Conservation (phyloP, 2,113 vertebrate species). For the Gorilla gorilla region DNA sequence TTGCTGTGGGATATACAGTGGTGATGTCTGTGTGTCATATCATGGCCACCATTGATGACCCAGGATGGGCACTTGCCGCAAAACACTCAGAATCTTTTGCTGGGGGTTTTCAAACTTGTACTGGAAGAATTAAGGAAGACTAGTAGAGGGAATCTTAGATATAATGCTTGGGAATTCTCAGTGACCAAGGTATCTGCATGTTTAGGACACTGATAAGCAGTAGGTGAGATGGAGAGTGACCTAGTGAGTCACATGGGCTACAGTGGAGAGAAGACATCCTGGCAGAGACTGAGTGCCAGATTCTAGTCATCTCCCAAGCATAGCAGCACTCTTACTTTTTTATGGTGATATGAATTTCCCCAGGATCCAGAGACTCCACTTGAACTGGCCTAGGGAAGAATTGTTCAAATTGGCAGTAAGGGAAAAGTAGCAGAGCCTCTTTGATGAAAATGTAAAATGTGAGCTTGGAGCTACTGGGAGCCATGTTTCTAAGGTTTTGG, state of each 20-base stretch:
- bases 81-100: conserved; percentile 22
- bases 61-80: background rate
- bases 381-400: background rate
- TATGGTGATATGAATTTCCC: background rate
- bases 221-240: background rate
- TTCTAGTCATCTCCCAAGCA: background rate
- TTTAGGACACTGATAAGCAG: background rate
- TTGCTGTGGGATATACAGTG: background rate
- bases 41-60: background rate
- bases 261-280: background rate
- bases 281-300: background rate
- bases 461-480: background rate
- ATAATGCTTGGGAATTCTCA: conserved; percentile 5
- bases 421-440: background rate
- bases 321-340: background rate
- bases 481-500: background rate
- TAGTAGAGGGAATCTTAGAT: background rate
- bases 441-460: background rate
- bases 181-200: background rate
- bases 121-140: conserved; percentile 14
- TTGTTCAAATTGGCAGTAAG: background rate
- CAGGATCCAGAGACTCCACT: background rate
- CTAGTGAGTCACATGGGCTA: background rate
- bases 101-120: background rate
- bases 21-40: background rate